Evolutionary conservation across 2,888 invertebrate genomes (phyloP).

Genomic region (Philereme transversata): DNA sequence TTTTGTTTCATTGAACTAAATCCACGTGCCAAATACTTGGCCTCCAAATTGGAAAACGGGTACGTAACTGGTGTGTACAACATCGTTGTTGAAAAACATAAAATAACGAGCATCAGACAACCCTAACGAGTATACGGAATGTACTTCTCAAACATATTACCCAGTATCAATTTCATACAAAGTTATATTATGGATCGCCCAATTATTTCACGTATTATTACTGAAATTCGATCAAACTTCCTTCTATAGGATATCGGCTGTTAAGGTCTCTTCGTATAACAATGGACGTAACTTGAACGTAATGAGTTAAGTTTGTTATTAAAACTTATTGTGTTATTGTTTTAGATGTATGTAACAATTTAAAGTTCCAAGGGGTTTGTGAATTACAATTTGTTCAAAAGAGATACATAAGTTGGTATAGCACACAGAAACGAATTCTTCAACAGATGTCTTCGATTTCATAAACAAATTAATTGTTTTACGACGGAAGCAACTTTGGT

Average conservation of each 20-base stretch:
- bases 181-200: slow-evolving; percentile 31
- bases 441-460: too few species aligned
- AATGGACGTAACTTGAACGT: slow-evolving; percentile 30
- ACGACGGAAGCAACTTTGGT: too few species aligned
- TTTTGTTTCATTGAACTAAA: too few species aligned
- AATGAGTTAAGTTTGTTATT: slow-evolving; percentile 37
- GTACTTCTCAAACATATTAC: slow-evolving; percentile 1
- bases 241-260: slow-evolving; percentile 51
- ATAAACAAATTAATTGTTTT: too few species aligned
- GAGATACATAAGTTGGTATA: too few species aligned
- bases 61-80: too few species aligned
- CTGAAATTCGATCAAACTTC: slow-evolving; percentile 62
- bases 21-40: too few species aligned
- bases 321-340: slow-evolving; percentile 27
- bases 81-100: neutral
- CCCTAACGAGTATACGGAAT: neutral
- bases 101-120: neutral
- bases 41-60: too few species aligned
- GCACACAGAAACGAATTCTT: too few species aligned
- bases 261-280: slow-evolving; percentile 23
- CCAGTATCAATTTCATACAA: slow-evolving; percentile 30
- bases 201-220: slow-evolving; percentile 46
- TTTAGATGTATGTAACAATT: slow-evolving; percentile 11
- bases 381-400: too few species aligned
- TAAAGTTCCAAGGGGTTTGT: neutral